Conservation (phyloP, 2,797 vertebrate species). For the Kryptopterus vitreolus region DNA sequence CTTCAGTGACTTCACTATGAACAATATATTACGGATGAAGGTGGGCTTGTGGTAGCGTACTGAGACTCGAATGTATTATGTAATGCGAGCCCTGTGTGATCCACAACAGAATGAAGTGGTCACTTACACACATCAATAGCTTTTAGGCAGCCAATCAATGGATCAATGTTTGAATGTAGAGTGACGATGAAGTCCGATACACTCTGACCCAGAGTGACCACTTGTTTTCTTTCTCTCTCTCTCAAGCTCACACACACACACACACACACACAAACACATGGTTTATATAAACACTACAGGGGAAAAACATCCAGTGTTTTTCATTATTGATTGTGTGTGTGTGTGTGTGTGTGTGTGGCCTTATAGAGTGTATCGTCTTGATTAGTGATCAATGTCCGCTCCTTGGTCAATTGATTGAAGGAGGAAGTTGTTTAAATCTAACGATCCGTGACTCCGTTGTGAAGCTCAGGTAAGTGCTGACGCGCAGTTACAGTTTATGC, state of each 20-base stretch:
- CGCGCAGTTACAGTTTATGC: not conserved
- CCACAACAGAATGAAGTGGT: conserved; percentile 63
- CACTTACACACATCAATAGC: conserved; percentile 79
- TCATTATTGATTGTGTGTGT: not conserved
- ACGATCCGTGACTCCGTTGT: not conserved
- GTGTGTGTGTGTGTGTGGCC: not conserved
- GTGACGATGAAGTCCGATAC: conserved; percentile 69
- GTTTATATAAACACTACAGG: not conserved
- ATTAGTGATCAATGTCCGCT: conserved; percentile 15
- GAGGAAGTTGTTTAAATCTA: conserved; percentile 27
- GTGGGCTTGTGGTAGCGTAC: not conserved
- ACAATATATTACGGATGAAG: not conserved
- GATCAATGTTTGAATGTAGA: conserved; percentile 78
- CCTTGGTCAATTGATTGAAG: conserved; percentile 36
- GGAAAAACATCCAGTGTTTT: not conserved
- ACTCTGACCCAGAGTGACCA: conserved; percentile 6
- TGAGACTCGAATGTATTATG: not conserved
- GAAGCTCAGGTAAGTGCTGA: conserved; percentile 4
- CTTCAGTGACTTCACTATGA: not conserved
- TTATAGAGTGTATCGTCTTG: conserved; percentile 9
- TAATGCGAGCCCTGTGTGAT: not conserved
- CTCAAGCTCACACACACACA: not conserved
- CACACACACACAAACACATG: conserved; percentile 1
- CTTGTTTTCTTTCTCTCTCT: not conserved
- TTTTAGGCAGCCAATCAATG: conserved; percentile 77